A percentile compares a stretch with the other conserved stretches of the same genome.
Conservation (phyloP, 2,888 invertebrate genomes). For the Colostygia pectinataria region DNA sequence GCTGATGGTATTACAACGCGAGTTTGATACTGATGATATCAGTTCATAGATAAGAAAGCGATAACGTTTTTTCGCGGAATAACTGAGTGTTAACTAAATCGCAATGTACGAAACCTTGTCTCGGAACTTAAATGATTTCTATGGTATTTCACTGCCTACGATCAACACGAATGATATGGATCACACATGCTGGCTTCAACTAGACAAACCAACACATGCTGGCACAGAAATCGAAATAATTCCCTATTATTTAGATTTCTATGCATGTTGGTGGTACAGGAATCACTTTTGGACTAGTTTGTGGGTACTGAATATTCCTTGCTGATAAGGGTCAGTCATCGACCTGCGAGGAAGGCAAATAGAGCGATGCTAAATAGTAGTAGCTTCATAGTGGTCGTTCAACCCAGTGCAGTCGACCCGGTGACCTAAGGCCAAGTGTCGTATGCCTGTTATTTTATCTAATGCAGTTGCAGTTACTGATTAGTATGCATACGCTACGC, state of each 20-base stretch:
- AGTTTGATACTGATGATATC: no score
- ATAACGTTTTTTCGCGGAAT: conserved; percentile 2
- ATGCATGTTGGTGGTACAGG: no score
- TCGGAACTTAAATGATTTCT: no score
- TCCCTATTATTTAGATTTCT: no score
- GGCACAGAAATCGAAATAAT: no score
- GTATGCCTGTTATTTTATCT: conserved; percentile 39
- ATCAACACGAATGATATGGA: no score
- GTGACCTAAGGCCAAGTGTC: conserved; percentile 48
- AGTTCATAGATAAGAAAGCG: neutral
- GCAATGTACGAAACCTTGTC: no score
- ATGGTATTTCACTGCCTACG: no score
- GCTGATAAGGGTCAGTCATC: conserved; percentile 43
- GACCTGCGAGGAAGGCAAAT: conserved; percentile 51
- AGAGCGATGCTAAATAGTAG: conserved; percentile 43
- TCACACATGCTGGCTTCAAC: no score
- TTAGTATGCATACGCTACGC: neutral
- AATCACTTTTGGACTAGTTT: conserved; percentile 15
- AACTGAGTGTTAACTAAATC: neutral
- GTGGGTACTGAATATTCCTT: conserved; percentile 4
- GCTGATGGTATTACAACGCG: no score
- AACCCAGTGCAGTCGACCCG: conserved; percentile 55
- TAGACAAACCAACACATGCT: no score
- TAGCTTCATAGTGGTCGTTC: conserved; percentile 49
- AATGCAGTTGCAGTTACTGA: conserved; percentile 36